Conservation (phyloP, 1,140 invertebrate genomes). For the Trissolcus basalis region DNA sequence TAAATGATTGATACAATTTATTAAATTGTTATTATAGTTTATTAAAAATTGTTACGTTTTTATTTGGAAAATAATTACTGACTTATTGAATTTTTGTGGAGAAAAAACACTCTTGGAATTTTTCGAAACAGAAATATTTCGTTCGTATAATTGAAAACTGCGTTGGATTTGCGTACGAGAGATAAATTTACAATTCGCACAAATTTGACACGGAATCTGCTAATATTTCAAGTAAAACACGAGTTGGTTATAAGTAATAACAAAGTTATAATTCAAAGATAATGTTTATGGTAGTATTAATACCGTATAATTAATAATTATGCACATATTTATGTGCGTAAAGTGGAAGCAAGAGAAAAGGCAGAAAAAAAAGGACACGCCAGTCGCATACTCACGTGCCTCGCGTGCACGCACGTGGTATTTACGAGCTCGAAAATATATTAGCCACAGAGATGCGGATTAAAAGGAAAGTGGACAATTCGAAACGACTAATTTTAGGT, state of each 20-base stretch:
- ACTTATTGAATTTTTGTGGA: no score
- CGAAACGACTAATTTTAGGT: constrained; percentile 37
- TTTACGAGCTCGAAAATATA: constrained; percentile 46
- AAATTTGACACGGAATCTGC: not conserved
- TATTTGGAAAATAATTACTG: no score
- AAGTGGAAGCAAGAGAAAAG: constrained; percentile 11
- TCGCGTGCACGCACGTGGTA: constrained; percentile 32
- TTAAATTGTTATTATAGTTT: no score
- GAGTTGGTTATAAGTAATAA: constrained; percentile 5
- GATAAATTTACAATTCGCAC: not conserved
- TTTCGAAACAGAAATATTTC: no score
- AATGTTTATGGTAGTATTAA: constrained; percentile 34
- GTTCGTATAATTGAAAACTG: no score
- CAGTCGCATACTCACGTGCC: constrained; percentile 32
- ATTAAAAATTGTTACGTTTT: no score
- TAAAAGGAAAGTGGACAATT: constrained; percentile 43
- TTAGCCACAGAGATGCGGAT: constrained; percentile 14
- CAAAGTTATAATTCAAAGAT: constrained; percentile 1
- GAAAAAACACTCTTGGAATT: not conserved
- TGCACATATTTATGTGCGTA: constrained; percentile 26
- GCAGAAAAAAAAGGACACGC: not conserved
- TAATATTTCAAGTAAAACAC: not conserved
- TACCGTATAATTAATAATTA: constrained; percentile 38
- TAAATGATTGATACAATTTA: no score
- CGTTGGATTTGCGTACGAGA: not conserved